Base-by-base conservation (phyloP, 2,113 vertebrate genomes). In the Nesogale talazaci region DNA sequence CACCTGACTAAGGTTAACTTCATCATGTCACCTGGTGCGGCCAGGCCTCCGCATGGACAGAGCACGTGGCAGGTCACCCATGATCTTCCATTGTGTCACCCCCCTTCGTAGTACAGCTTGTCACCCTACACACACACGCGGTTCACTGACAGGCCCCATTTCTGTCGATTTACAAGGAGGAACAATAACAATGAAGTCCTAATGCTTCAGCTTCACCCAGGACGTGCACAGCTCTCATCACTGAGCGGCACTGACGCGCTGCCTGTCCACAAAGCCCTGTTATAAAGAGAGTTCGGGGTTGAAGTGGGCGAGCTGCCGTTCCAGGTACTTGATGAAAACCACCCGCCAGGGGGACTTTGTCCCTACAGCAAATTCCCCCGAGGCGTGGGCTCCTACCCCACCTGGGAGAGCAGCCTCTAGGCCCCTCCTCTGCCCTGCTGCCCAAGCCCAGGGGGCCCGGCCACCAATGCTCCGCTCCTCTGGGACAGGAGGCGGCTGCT, bases 111-210 rank as follows among this genome's bases (percentile, higher is more conserved):
- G 15, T 67, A 61, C 1, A 67, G 65, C n/a, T 52, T 9, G 46
- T 52, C 46, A 52, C 46, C 4, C 27, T 40, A 75, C 25, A 77
- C 10, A 75, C 14, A 20, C 7, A 17, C 67, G 67, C 1, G 17
- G 20, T 74, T 67, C 2, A 5, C 46, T 52, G 91, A 61, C 3
- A 59, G 10, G 9, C 16, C 46, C 14, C 6, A 61, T 34, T 88
- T 81, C 80, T 92, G 69, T 87, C 83, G 46, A 59, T 46, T 94
- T 79, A 86, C 82, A 29, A 94, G 83, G 1, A 9, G 6, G n/a
- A 72, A 79, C 42, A 76, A 38, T 65, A 72, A 88, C 88, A 91
- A 56, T 4, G 84, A 42, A 34, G 57, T n/a, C n/a, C n/a, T 61
- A 70, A 80, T 19, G 82, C 20, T 82, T 92, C 81, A 77, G 70